phyloP scores from a whole-genome alignment of 2,888 invertebrate genomes.

The Agrotis segetum region DNA sequence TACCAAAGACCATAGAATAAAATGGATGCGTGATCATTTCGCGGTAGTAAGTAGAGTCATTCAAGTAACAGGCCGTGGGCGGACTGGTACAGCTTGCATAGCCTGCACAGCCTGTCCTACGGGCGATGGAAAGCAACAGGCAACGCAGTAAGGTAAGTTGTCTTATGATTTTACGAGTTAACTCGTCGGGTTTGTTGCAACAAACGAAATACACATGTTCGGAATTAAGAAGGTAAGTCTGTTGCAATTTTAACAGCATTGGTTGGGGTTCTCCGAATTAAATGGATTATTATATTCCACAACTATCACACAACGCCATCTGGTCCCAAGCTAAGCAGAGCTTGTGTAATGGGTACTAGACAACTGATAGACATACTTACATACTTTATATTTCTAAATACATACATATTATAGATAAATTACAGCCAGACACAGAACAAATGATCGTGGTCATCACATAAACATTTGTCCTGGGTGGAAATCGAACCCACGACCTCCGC shows the following conservation, averaged over 20 bases:
- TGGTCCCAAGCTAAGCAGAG: no score
- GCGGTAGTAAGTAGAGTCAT: constrained; percentile 52
- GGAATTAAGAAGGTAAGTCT: neutral
- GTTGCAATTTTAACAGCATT: neutral
- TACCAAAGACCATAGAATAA: constrained; percentile 18
- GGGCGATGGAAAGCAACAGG: constrained; percentile 15
- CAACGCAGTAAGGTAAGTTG: constrained; percentile 54
- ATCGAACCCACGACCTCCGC: no score
- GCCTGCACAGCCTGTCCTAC: constrained; percentile 51
- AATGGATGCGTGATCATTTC: constrained; percentile 46
- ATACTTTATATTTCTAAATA: no score
- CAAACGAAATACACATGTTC: constrained; percentile 17
- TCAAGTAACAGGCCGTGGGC: constrained; percentile 62
- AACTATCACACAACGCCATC: no score
- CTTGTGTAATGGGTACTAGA: no score
- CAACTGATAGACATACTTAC: no score
- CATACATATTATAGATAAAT: no score
- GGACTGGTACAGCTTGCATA: constrained; percentile 55
- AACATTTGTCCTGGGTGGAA: no score
- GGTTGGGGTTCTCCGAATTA: no score
- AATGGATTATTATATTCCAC: no score
- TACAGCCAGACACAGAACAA: no score
- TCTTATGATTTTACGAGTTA: constrained; percentile 12
- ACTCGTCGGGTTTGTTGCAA: neutral
- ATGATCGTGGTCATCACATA: no score